Percentiles rank a stretch among this genome's conserved stretches.
These are phyloP conservation scores for Athene cunicularia DNA, from an alignment of 2,113 vertebrate genomes.

Conservation along the genomic window DNA sequence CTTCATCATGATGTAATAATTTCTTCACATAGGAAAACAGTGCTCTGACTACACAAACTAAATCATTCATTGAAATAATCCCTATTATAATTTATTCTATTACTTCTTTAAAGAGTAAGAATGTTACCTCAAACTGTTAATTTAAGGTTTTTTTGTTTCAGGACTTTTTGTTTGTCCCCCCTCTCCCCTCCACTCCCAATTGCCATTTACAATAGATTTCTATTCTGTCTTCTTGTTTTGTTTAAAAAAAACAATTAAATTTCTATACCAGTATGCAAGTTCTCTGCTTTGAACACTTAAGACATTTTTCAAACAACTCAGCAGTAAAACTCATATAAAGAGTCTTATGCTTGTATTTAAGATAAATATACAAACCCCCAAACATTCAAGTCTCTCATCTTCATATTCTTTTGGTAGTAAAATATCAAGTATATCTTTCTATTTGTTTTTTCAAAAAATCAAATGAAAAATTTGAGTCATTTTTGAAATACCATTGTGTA, in stretches of 20 bases:
- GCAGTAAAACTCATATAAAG: background rate
- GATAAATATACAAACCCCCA: background rate
- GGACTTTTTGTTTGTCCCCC: background rate
- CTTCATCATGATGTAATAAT: background rate
- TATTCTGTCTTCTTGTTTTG: background rate
- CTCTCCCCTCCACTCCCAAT: accelerated
- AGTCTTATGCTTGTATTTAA: background rate
- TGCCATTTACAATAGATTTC: background rate
- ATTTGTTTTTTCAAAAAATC: background rate
- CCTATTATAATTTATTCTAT: background rate
- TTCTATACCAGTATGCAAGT: background rate
- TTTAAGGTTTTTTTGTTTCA: background rate
- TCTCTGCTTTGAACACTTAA: background rate
- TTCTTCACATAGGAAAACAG: background rate
- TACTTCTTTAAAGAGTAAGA: background rate
- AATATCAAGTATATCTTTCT: background rate
- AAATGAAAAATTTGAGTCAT: background rate
- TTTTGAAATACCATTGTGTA: background rate
- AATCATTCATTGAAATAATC: background rate
- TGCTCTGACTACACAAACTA: background rate
- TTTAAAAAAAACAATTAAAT: background rate
- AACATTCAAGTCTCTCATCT: background rate
- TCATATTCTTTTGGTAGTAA: background rate
- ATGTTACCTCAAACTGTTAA: background rate
- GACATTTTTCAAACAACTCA: background rate